Evolutionary conservation across 1,140 invertebrate genomes (phyloP).

Genomic region (Spodoptera litura): DNA sequence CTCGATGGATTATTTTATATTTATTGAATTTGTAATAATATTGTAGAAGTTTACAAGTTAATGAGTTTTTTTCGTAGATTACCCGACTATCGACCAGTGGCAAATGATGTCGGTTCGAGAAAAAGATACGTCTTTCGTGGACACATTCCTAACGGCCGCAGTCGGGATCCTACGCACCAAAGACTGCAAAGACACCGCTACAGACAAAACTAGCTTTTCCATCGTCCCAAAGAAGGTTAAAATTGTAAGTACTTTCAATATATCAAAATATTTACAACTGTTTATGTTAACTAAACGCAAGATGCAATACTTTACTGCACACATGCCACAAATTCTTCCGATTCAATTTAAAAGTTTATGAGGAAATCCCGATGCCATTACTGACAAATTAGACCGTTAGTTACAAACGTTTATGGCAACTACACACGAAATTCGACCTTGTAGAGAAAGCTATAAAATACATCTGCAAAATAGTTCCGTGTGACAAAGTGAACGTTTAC

Average conservation of each 20-base stretch:
- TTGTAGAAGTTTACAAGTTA: conserved; percentile 39
- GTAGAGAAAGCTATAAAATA: background rate
- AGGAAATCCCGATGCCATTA: conserved; percentile 19
- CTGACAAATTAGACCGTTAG: conserved; percentile 24
- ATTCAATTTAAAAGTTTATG: conserved; percentile 25
- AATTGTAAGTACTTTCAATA: conserved; percentile 86
- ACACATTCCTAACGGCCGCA: conserved; percentile 91
- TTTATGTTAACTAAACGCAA: conserved; percentile 15
- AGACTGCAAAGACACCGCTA: conserved; percentile 87
- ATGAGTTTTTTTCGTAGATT: conserved; percentile 78
- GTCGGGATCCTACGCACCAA: conserved; percentile 89
- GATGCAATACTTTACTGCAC: conserved; percentile 4
- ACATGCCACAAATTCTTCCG: conserved; percentile 27
- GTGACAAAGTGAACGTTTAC: conserved; percentile 18
- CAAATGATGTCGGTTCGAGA: conserved; percentile 91
- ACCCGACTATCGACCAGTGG: conserved; percentile 92
- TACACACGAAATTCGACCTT: background rate
- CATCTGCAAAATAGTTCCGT: background rate
- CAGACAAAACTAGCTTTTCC: conserved; percentile 90
- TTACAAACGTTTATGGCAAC: background rate
- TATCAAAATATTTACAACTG: conserved; percentile 11
- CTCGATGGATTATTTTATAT: no score
- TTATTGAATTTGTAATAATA: background rate
- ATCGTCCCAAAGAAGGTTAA: conserved; percentile 93
- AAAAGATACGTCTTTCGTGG: conserved; percentile 93